Evolutionary conservation across 2,797 vertebrate genomes (phyloP).

Genomic region (Chiloscyllium punctatum): DNA sequence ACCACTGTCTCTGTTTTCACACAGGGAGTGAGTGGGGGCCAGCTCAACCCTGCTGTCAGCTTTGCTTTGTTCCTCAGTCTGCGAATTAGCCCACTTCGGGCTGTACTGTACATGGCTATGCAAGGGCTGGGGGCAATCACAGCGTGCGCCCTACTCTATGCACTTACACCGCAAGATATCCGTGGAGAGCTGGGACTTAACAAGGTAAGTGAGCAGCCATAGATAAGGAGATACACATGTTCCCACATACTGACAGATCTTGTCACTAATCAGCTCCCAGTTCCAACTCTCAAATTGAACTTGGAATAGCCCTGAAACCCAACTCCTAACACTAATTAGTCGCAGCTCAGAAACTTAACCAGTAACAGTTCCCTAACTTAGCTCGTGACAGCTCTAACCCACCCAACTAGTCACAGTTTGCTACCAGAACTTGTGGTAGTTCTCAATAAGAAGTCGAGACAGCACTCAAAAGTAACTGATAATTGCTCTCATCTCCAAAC

Average conservation of each 20-base stretch:
- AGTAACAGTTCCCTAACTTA: no score
- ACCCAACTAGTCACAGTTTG: no score
- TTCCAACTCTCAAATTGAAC: no score
- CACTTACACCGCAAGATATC: neutral
- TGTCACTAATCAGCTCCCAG: neutral
- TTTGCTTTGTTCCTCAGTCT: conserved; percentile 41
- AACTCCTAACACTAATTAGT: no score
- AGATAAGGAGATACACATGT: neutral
- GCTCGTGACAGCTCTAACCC: no score
- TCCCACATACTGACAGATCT: neutral
- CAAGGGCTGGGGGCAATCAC: neutral
- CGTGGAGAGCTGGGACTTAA: conserved; percentile 8
- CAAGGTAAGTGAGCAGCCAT: neutral
- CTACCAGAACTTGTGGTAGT: no score
- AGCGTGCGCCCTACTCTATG: neutral
- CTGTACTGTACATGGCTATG: neutral
- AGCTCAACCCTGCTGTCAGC: conserved; percentile 46
- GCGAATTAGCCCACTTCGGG: conserved; percentile 37
- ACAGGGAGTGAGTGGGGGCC: conserved; percentile 40
- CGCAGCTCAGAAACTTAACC: no score
- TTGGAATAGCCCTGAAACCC: no score
- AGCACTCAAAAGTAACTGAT: no score
- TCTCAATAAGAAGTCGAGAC: no score
- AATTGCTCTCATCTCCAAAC: no score
- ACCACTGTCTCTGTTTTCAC: conserved; percentile 40